phyloP scores from a whole-genome alignment of 2,888 invertebrate genomes.

The Philopedon plagiatum region DNA sequence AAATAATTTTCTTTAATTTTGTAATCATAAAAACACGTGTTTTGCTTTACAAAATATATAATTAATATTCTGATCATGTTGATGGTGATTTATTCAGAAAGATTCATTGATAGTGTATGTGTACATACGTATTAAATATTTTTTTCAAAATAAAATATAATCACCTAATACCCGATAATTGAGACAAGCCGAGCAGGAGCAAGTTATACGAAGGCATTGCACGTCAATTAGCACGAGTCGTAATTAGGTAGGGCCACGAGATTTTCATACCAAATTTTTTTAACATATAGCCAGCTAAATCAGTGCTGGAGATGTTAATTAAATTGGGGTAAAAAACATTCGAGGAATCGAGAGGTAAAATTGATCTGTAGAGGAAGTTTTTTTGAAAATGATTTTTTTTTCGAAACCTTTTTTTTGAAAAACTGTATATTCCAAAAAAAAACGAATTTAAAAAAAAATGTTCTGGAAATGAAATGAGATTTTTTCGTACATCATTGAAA shows the following conservation, averaged over 20 bases:
- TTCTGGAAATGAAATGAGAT: too few relatives aligned
- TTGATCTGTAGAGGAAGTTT: too few relatives aligned
- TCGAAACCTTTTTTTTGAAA: too few relatives aligned
- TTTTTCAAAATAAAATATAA: slow-evolving; percentile 6
- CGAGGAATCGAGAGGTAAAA: too few relatives aligned
- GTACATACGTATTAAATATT: slow-evolving; percentile 4
- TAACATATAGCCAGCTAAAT: background rate
- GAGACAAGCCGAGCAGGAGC: background rate
- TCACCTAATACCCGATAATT: slow-evolving; percentile 2
- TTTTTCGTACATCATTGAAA: too few relatives aligned
- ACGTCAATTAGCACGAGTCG: slow-evolving; percentile 18
- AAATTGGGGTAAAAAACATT: background rate
- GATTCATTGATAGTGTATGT: background rate
- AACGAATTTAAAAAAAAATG: too few relatives aligned
- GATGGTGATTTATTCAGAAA: background rate
- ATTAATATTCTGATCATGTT: background rate
- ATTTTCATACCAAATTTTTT: slow-evolving; percentile 8
- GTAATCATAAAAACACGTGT: too few relatives aligned
- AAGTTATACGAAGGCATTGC: background rate
- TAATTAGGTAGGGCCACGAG: slow-evolving; percentile 15
- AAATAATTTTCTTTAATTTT: too few relatives aligned
- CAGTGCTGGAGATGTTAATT: background rate
- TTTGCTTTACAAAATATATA: too few relatives aligned
- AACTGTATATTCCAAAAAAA: too few relatives aligned
- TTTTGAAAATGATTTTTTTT: too few relatives aligned